Evolutionary conservation across 2,888 invertebrate genomes (phyloP), one percentile per base, ranked within the genome.

Genomic region (Trilocha varians): DNA sequence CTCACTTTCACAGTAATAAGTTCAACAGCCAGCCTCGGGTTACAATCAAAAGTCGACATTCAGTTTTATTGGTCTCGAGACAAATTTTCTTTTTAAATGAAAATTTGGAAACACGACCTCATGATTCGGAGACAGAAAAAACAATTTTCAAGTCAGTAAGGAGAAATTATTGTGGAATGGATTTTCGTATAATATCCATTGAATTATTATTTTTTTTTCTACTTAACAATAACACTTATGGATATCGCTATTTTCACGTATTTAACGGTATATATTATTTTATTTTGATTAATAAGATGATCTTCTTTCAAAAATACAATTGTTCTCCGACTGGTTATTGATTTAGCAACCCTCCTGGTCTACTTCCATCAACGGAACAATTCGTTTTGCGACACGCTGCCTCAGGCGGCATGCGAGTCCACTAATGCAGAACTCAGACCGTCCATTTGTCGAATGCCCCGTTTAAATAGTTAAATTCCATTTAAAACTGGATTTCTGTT

Each of bases 401-500:
- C 70, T 56, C 51, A 41, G 71, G 78, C 73, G 41, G 57, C 59
- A 53, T 49, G 43, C 61, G 61, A 64, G 62, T 67, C 59, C 62
- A 56, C 63, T 74, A 76, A 76, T 76, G 69, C 69, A 66, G 62
- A 62, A 65, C 62, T 63, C 61, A 49, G 55, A 59, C 59, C 60
- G 59, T 64, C 68, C 70, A 72, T 73, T 73, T 74, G 62, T 68
- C 59, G 59, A 63, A 68, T 59, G 65, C 65, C 60, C 59, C 54
- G 36, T 48, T 60, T 64, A 69, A 67, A 74, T 70, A 70, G 61
- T 66, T 65, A 65, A 71, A 71, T 64, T 62, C 67, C 63, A 70
- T 74, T 76, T 59, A 66, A 69, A 68, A 62, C 57, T 59, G 56
- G 49, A 48, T 53, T 57, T 53, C 47, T 55, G 47, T 38, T 36